Base-by-base conservation (phyloP, 2,113 vertebrate genomes). In the Pelodiscus sinensis region DNA sequence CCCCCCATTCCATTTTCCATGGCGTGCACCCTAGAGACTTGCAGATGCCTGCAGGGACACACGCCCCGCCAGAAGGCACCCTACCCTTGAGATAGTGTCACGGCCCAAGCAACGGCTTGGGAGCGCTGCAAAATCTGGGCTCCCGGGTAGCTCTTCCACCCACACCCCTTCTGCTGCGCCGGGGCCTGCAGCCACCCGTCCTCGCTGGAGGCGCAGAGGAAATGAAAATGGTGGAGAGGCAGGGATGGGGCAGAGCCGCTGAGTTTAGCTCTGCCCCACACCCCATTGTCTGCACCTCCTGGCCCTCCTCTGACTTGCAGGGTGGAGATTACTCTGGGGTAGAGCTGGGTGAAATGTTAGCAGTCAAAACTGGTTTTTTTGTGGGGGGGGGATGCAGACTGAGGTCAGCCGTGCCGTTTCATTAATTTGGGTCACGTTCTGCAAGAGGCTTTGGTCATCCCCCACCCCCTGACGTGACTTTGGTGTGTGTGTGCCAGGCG, bases 71-170 rank as follows among this genome's bases (percentile, higher is more conserved):
- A 88, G 77, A 27, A 3, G 6, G 73, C 18, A 60, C 19, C 79
- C 10, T 44, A n/a, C 22, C n/a, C 24, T 58, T 35, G 1, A 0
- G 10, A 71, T 71, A 56, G 62, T 2, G 3, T 18, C 56, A 38
- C 55, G 54, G 52, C 44, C 51, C 31, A 21, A 38, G 16, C 18
- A n/a, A 29, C 0, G 0, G 50, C 51, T 75, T 75, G 24, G 19
- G 35, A 75, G 18, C 38, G 2, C 11, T 9, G 31, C 31, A 19
- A n/a, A n/a, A 68, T 68, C 31, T n/a, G 65, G 31, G 65, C 65
- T 68, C 31, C 19, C 1, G 65, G 65, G 31, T 35, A 35, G 8
- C 29, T 15, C 65, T 68, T 38, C 22, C n/a, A 38, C 21, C 35
- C 71, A 73, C 9, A 3, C 31, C 31, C 9, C 60, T 14, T 71